A percentile compares a stretch with the other conserved stretches of the same genome.
These are phyloP conservation scores for Sus scrofa DNA, from an alignment of 2,113 vertebrate species.

Conservation along the genomic window T2T-Sscrofa CM000826.6:95478001-95478500, in stretches of 20 bases:
- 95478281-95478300: background rate
- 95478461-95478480: background rate
- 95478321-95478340: background rate
- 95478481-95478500: background rate
- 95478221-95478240: background rate
- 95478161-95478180: background rate
- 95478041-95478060: background rate
- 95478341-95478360: slow-evolving; percentile 43
- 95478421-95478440: background rate
- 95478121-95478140: background rate
- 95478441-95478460: background rate
- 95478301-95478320: background rate
- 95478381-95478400: slow-evolving; percentile 7
- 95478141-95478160: background rate
- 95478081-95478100: slow-evolving; percentile 24
- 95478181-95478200: background rate
- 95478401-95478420: slow-evolving; percentile 50
- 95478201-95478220: background rate
- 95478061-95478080: background rate
- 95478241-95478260: background rate
- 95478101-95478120: background rate
- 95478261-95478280: background rate
- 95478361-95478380: slow-evolving; percentile 51
- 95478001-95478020: background rate
- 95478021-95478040: background rate